Conservation (phyloP, 2,797 vertebrate species). For the Hydrocynus forskahlii region DNA sequence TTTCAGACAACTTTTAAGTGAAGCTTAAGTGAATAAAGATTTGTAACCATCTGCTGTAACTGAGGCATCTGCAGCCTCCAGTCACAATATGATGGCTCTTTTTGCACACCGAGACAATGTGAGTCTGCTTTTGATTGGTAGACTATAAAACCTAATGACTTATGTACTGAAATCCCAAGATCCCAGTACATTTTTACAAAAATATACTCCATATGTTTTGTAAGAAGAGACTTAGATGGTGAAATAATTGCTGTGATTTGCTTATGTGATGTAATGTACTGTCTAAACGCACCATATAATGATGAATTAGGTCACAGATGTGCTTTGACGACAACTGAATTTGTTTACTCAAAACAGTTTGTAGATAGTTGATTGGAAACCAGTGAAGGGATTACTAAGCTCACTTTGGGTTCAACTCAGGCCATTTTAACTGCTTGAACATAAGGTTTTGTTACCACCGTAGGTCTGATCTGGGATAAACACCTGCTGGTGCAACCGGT, state of each 20-base stretch:
- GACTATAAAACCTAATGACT: neutral
- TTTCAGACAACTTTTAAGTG: conserved; percentile 25
- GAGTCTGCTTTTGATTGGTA: neutral
- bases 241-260: neutral
- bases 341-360: too few relatives aligned
- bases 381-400: neutral
- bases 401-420: neutral
- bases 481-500: neutral
- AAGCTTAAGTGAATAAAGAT: conserved; percentile 32
- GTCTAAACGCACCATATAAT: neutral
- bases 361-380: neutral
- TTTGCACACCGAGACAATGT: neutral
- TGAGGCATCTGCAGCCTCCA: neutral
- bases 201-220: too few relatives aligned
- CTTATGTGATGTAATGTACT: neutral
- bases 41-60: conserved; percentile 35
- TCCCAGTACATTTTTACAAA: too few relatives aligned
- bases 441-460: neutral
- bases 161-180: neutral
- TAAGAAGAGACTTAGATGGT: neutral
- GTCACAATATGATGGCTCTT: conserved; percentile 9
- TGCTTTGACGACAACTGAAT: too few relatives aligned
- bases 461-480: neutral
- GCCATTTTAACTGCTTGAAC: neutral
- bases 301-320: too few relatives aligned